Evolutionary conservation across 2,797 vertebrate genomes (phyloP), one percentile per base, ranked within the genome.

Genomic region (Catharus ustulatus): DNA sequence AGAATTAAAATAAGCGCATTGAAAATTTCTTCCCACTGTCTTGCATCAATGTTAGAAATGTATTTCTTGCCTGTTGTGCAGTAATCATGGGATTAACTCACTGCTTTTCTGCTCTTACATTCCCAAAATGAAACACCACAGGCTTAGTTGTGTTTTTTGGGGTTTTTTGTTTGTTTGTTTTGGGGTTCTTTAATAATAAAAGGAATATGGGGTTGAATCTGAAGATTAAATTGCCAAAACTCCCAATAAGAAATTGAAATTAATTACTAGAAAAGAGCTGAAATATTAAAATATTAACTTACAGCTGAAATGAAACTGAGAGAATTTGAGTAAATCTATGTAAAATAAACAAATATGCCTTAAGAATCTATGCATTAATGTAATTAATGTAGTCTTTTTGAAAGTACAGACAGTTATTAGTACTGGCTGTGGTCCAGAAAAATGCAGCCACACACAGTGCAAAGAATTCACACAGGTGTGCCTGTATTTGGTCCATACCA

Each of bases 11-110:
- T 27, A 43, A 38, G 3, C 6, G 42, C 30, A 18, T 4, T 32
- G 40, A 58, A 13, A 46, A 66, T 91, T 89, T 84, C 63, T 87
- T 91, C 38, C 20, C 20, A 5, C 23, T 80, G 1, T 48, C 19
- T 77, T 66, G 3, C 7, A 51, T 34, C 6, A 32, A 1, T 2
- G 0, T 43, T 89, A 52, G 8, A 76, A 32, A 61, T 2, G 4
- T 4, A 23, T 45, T 74, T n/a, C 21, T 74, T 83, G 15, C 13
- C 17, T 77, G 5, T 29, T 66, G 18, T 36, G 16, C 30, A 55
- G 64, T n/a, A 73, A 36, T 40, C 3, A 6, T 49, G 21, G 10
- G 11, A 54, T 61, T 32, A 34, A 11, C 22, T 61, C 0, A 2
- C 27, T 71, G 5, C 11, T 69, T 88, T 74, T 29, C 36, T 62